These are phyloP conservation scores for Xestia c-nigrum DNA, from an alignment of 2,888 invertebrate genomes.

Conservation along the genomic window DNA sequence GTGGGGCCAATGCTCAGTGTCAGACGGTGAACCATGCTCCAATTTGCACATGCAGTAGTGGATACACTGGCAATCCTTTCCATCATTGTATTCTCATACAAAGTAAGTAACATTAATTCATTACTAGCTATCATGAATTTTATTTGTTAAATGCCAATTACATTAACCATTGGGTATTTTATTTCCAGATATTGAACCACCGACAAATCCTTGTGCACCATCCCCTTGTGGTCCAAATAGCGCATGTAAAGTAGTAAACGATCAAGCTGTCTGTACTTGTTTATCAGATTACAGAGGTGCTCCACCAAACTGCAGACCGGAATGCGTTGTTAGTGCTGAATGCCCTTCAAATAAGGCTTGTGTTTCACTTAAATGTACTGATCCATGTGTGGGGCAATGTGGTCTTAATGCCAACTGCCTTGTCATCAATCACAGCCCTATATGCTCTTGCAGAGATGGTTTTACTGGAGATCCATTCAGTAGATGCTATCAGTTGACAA, in stretches of 20 bases:
- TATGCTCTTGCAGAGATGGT: conserved; percentile 92
- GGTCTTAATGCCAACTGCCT: conserved; percentile 93
- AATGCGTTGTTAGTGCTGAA: conserved; percentile 93
- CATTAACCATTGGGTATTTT: neutral
- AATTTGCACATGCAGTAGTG: conserved; percentile 92
- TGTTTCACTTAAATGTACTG: conserved; percentile 92
- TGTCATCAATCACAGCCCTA: conserved; percentile 93
- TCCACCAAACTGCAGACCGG: conserved; percentile 93
- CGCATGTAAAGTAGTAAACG: conserved; percentile 93
- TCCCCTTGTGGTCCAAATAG: conserved; percentile 96
- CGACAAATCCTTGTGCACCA: conserved; percentile 92
- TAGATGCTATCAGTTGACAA: conserved; percentile 86
- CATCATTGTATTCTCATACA: conserved; percentile 79
- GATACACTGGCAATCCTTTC: conserved; percentile 92
- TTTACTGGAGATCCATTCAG: conserved; percentile 93
- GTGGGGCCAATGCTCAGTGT: conserved; percentile 93
- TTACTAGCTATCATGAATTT: neutral
- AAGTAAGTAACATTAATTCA: conserved; percentile 73
- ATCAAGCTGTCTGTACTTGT: conserved; percentile 94
- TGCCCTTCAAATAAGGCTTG: conserved; percentile 93
- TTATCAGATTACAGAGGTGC: conserved; percentile 91
- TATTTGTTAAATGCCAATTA: neutral
- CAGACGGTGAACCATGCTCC: conserved; percentile 93
- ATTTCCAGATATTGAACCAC: conserved; percentile 79
- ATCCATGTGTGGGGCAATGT: conserved; percentile 94